Percentiles rank a stretch among this genome's conserved stretches.
Conservation (phyloP, 2,888 invertebrate species). For the Graphium colonna region DNA sequence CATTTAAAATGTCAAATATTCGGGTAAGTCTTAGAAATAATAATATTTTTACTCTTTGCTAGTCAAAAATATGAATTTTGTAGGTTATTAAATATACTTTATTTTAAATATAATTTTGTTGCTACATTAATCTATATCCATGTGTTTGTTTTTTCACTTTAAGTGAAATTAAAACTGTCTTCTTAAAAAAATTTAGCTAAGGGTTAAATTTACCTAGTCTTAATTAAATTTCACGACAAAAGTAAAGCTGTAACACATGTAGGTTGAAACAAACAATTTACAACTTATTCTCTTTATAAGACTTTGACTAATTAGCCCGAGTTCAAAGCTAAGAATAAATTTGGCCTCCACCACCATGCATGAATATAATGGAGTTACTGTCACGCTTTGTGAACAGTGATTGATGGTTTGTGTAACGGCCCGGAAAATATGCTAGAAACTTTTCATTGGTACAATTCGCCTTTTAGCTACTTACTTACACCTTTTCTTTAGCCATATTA, state of each 20-base stretch:
- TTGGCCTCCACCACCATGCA: background rate
- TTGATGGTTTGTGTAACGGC: conserved; percentile 8
- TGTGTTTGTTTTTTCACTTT: background rate
- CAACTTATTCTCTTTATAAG: background rate
- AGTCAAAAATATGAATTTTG: too few relatives aligned
- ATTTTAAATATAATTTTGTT: too few relatives aligned
- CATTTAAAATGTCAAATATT: too few relatives aligned
- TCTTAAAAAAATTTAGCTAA: too few relatives aligned
- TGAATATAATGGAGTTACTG: conserved; percentile 10
- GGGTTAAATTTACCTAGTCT: too few relatives aligned
- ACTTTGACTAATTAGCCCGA: background rate
- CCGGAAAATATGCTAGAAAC: conserved; percentile 6
- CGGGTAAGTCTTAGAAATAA: too few relatives aligned
- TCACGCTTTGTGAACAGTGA: conserved; percentile 11
- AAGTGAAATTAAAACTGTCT: too few relatives aligned
- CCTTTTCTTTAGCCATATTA: conserved; percentile 4
- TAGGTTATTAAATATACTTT: too few relatives aligned
- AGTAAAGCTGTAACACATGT: too few relatives aligned
- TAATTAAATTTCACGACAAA: too few relatives aligned
- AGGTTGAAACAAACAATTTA: background rate
- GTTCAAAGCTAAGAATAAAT: background rate
- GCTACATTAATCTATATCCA: background rate
- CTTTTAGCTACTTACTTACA: background rate
- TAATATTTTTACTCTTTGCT: too few relatives aligned
- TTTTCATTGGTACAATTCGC: background rate